Percentiles rank a stretch among this genome's conserved stretches.
Conservation (phyloP, 1,140 invertebrate genomes). For the Bombyx mori region DNA sequence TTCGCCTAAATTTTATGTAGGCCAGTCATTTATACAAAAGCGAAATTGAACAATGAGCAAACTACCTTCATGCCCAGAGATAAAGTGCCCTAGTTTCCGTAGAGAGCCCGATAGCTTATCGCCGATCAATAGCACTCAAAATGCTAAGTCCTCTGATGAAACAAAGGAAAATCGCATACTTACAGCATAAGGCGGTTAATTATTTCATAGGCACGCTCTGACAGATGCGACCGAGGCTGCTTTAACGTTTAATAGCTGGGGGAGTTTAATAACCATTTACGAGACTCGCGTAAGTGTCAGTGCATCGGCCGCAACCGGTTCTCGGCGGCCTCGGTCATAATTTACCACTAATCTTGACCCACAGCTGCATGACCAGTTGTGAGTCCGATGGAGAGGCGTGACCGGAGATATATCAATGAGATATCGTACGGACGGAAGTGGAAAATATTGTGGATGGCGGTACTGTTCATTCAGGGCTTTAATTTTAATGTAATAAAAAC, state of each 20-base stretch:
- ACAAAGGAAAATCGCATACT: slow-evolving; percentile 8
- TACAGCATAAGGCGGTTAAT: not conserved
- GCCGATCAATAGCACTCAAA: slow-evolving; percentile 45
- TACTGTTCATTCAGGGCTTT: not conserved
- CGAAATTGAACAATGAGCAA: not conserved
- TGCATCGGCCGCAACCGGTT: slow-evolving; percentile 55
- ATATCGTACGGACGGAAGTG: slow-evolving; percentile 29
- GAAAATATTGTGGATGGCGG: slow-evolving; percentile 19
- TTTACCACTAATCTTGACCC: slow-evolving; percentile 61
- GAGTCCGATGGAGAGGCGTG: slow-evolving; percentile 11
- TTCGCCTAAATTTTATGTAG: too few species aligned
- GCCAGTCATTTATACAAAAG: too few species aligned
- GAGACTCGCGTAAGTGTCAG: slow-evolving; percentile 30
- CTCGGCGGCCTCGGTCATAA: slow-evolving; percentile 25
- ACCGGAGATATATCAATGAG: slow-evolving; percentile 18
- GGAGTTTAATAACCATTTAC: slow-evolving; percentile 18
- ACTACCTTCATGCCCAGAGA: slow-evolving; percentile 22
- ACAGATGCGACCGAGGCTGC: too few species aligned
- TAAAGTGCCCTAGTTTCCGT: slow-evolving; percentile 47
- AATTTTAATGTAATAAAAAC: not conserved
- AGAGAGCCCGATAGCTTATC: slow-evolving; percentile 48
- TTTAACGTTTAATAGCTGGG: not conserved
- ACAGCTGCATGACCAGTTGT: slow-evolving; percentile 47
- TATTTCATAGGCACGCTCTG: slow-evolving; percentile 7
- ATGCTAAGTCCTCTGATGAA: slow-evolving; percentile 10